Evolutionary conservation across 2,888 invertebrate species (phyloP).

Genomic region (Pheosia gnoma): DNA sequence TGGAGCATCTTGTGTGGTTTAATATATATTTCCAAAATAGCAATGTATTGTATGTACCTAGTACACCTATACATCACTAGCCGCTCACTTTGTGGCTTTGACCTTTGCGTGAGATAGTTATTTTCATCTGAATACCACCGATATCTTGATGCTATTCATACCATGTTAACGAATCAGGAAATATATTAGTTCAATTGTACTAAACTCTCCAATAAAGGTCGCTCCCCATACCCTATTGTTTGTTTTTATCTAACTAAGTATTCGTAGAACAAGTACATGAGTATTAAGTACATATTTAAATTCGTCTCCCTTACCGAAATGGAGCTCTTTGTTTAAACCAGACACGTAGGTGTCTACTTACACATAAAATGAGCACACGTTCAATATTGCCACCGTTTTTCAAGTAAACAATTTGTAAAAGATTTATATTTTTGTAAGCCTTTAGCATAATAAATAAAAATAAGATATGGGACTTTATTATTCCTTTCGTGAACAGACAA

Average conservation of each 20-base stretch:
- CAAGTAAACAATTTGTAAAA: neutral
- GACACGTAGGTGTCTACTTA: neutral
- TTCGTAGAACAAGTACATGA: constrained; percentile 6
- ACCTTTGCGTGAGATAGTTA: too few relatives aligned
- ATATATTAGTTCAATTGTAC: constrained; percentile 8
- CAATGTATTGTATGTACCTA: too few relatives aligned
- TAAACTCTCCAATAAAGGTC: constrained; percentile 11
- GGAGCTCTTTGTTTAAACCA: neutral
- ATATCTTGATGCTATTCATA: too few relatives aligned
- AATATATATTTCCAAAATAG: too few relatives aligned
- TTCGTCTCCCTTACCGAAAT: constrained; percentile 5
- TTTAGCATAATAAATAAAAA: neutral
- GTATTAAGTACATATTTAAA: constrained; percentile 18
- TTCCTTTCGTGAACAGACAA: neutral
- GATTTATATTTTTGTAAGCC: neutral
- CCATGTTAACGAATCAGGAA: neutral
- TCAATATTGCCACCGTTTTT: neutral
- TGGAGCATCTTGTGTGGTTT: constrained; percentile 26
- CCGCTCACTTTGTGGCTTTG: too few relatives aligned
- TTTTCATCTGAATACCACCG: too few relatives aligned
- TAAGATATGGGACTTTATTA: neutral
- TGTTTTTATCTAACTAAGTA: constrained; percentile 18
- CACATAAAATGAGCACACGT: neutral
- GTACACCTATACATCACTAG: too few relatives aligned
- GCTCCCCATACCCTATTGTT: constrained; percentile 14